phyloP scores from a whole-genome alignment of 2,888 invertebrate species.

The Diabrotica balteata region DNA sequence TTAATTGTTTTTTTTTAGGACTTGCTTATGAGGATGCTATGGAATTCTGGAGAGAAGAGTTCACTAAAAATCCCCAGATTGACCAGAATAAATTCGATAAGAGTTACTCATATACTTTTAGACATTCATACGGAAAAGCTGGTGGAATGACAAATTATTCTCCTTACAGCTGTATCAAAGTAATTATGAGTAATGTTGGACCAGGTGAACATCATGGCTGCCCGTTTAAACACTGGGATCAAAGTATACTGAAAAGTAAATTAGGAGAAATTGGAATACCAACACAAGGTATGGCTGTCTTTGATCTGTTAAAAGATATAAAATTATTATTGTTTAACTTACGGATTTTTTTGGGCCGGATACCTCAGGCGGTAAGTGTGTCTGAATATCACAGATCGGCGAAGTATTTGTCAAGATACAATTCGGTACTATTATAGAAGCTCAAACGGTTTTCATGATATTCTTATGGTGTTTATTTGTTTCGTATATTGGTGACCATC shows the following conservation, averaged over 20 bases:
- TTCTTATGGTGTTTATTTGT: no score
- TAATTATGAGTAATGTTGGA: conserved; percentile 79
- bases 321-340: conserved; percentile 1
- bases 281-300: conserved; percentile 62
- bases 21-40: conserved; percentile 89
- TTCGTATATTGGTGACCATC: no score
- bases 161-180: conserved; percentile 90
- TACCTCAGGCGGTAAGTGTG: not conserved
- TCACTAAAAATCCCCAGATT: conserved; percentile 75
- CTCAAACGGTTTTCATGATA: no score
- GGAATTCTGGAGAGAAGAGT: conserved; percentile 90
- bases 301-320: not conserved
- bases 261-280: conserved; percentile 73
- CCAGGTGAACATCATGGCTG: conserved; percentile 92
- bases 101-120: conserved; percentile 86
- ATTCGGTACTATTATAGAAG: no score
- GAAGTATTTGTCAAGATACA: no score
- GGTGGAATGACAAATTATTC: conserved; percentile 89
- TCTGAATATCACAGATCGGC: no score
- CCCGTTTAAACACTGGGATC: conserved; percentile 87
- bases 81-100: conserved; percentile 92
- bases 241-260: conserved; percentile 73
- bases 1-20: conserved; percentile 61
- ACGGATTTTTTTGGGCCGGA: not conserved
- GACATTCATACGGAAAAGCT: conserved; percentile 95